A percentile compares a stretch with the other conserved stretches of the same genome.
Evolutionary conservation across 2,113 vertebrate species (phyloP).

Genomic region (Tetrao urogallus): DNA sequence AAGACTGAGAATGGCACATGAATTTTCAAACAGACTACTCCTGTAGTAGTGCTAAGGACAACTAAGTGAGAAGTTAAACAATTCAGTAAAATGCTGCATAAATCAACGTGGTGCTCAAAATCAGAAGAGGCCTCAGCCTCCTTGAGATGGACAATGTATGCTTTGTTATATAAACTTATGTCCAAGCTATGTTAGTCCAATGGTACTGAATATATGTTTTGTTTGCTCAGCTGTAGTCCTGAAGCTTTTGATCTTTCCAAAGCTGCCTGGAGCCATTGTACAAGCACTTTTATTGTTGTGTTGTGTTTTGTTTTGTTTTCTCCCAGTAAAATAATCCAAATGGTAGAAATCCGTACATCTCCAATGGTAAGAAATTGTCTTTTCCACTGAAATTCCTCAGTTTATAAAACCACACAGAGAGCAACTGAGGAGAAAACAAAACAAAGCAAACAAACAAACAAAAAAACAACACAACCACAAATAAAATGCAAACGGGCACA

Average conservation of each 20-base stretch:
- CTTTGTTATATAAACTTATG: neutral
- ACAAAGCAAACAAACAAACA: too few species aligned
- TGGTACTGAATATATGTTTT: neutral
- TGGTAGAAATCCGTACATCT: neutral
- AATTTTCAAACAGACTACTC: neutral
- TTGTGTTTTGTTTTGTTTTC: neutral
- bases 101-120: neutral
- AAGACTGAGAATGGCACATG: neutral
- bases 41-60: neutral
- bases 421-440: neutral
- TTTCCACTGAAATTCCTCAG: neutral
- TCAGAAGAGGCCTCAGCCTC: neutral
- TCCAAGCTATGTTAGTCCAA: neutral
- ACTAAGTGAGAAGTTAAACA: neutral
- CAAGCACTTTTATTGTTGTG: neutral
- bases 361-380: neutral
- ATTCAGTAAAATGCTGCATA: neutral
- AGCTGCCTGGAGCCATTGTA: neutral
- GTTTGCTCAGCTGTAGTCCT: neutral
- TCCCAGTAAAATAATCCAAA: neutral
- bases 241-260: constrained; percentile 12
- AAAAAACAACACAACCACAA: too few species aligned
- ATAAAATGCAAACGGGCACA: neutral
- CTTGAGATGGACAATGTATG: neutral
- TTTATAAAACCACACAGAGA: neutral